These are phyloP conservation scores for Hormaphis cornu DNA, from an alignment of 1,140 invertebrate genomes.

Conservation along the genomic window DNA sequence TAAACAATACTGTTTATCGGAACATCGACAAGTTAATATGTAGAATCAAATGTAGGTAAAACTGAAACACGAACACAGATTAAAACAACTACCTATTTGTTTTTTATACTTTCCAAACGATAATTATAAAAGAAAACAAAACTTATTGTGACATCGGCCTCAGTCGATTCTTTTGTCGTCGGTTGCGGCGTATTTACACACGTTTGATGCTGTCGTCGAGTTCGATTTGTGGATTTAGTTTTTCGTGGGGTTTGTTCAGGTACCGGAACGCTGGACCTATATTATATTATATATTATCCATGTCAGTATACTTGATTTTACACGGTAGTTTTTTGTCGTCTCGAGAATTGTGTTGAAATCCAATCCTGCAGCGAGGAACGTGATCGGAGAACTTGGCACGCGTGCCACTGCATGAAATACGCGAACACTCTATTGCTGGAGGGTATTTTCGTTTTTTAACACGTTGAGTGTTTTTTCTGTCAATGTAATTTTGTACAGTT, in stretches of 20 bases:
- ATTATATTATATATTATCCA: too few species aligned
- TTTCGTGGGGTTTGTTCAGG: neutral
- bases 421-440: too few species aligned
- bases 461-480: too few species aligned
- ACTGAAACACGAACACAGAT: too few species aligned
- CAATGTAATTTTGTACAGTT: too few species aligned
- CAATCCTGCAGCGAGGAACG: neutral
- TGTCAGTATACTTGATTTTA: neutral
- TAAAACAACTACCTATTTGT: too few species aligned
- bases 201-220: neutral
- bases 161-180: too few species aligned
- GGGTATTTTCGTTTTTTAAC: too few species aligned
- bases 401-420: neutral
- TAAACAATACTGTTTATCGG: too few species aligned
- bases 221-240: neutral
- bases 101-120: neutral
- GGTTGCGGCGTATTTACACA: neutral
- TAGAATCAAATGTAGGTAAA: too few species aligned
- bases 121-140: neutral
- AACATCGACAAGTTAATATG: too few species aligned
- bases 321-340: slow-evolving; percentile 2
- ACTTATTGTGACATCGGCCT: neutral
- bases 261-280: neutral
- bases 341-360: neutral
- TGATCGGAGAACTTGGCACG: neutral